Conservation (phyloP, 2,888 invertebrate genomes). For the Keiferia lycopersicella region DNA sequence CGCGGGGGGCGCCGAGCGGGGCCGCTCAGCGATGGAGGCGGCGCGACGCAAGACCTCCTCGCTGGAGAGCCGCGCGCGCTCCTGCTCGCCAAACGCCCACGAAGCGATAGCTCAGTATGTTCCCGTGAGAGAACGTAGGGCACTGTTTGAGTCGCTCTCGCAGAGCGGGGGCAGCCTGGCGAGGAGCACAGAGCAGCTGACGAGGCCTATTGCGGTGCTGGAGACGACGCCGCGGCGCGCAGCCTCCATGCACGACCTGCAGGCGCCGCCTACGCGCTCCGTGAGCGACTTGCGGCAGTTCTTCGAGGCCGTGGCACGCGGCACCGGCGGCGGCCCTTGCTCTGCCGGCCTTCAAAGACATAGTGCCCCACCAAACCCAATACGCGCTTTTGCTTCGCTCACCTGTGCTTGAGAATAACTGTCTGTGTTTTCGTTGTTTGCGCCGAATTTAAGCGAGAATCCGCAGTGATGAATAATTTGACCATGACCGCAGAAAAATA, state of each 20-base stretch:
- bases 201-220: slow-evolving; percentile 59
- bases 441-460: slow-evolving; percentile 14
- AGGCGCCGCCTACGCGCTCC: slow-evolving; percentile 76
- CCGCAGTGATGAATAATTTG: slow-evolving; percentile 19
- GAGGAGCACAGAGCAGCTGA: slow-evolving; percentile 83
- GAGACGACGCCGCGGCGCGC: slow-evolving; percentile 81
- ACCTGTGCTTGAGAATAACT: slow-evolving; percentile 61
- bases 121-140: slow-evolving; percentile 86
- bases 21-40: slow-evolving; percentile 67
- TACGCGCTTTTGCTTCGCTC: slow-evolving; percentile 66
- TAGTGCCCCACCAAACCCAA: slow-evolving; percentile 63
- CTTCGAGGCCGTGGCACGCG: slow-evolving; percentile 83
- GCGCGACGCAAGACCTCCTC: slow-evolving; percentile 71
- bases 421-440: slow-evolving; percentile 12
- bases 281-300: slow-evolving; percentile 87
- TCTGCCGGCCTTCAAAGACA: slow-evolving; percentile 56
- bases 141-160: slow-evolving; percentile 86
- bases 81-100: slow-evolving; percentile 73
- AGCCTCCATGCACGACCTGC: slow-evolving; percentile 84
- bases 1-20: slow-evolving; percentile 66
- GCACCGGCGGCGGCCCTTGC: slow-evolving; percentile 51
- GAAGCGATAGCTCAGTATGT: slow-evolving; percentile 83
- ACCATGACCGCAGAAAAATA: slow-evolving; percentile 12
- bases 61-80: slow-evolving; percentile 68
- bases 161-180: slow-evolving; percentile 82